Conservation (phyloP, 2,888 invertebrate genomes). For the Epinotia nisella region DNA sequence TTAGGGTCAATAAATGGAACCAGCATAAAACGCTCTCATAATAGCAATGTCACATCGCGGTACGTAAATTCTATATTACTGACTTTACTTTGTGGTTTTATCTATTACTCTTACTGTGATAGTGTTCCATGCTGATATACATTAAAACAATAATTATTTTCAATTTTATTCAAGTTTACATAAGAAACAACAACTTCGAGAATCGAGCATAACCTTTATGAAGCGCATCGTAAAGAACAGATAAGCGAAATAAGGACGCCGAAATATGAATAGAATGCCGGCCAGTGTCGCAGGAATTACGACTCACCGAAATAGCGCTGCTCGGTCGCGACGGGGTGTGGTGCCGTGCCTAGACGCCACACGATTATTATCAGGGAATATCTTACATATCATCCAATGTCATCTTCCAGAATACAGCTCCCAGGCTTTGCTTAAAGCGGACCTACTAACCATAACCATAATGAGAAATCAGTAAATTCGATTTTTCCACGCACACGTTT, state of each 20-base stretch:
- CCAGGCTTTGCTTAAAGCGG: neutral
- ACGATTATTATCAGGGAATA: neutral
- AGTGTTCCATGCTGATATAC: neutral
- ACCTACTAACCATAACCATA: neutral
- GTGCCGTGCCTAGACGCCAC: neutral
- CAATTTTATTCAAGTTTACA: constrained; percentile 5
- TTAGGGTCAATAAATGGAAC: too few relatives aligned
- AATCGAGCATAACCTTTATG: constrained; percentile 7
- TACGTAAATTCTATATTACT: too few relatives aligned
- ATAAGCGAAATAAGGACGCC: constrained; percentile 29
- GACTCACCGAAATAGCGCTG: constrained; percentile 39
- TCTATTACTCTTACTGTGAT: neutral
- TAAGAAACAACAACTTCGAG: neutral
- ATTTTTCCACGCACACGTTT: neutral
- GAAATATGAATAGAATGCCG: constrained; percentile 46
- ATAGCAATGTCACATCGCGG: too few relatives aligned
- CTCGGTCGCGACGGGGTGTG: neutral
- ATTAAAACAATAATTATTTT: neutral
- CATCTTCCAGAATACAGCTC: neutral
- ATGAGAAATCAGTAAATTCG: neutral
- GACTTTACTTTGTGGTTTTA: too few relatives aligned
- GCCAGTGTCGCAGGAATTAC: constrained; percentile 54
- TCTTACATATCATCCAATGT: neutral
- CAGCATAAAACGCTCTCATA: too few relatives aligned
- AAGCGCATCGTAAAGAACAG: constrained; percentile 19